Conservation (phyloP, 2,888 invertebrate genomes). For the Hyles lineata region DNA sequence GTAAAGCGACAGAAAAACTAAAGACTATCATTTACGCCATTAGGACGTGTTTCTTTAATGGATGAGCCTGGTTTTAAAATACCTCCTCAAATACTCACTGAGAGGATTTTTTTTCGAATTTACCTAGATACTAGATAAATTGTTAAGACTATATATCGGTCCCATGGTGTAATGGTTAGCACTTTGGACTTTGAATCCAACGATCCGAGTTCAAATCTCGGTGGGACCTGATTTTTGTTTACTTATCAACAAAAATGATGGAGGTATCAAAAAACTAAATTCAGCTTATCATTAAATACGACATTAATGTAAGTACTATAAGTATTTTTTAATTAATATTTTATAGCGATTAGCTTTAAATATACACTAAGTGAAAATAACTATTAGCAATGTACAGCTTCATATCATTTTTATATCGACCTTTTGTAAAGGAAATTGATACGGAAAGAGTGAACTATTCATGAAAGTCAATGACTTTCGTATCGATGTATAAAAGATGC, state of each 20-base stretch:
- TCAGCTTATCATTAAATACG: too few species aligned
- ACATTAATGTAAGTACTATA: too few species aligned
- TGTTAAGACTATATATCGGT: conserved; percentile 64
- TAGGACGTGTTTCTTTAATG: conserved; percentile 20
- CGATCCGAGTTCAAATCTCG: conserved; percentile 93
- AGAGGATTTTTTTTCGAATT: neutral
- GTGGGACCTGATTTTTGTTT: conserved; percentile 83
- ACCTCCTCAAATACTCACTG: neutral
- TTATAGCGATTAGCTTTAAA: too few species aligned
- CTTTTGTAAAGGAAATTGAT: conserved; percentile 1
- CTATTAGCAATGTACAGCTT: too few species aligned
- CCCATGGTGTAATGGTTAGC: conserved; percentile 92
- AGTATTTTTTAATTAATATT: too few species aligned
- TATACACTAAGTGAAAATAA: too few species aligned
- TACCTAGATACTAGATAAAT: neutral
- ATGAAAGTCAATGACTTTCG: neutral
- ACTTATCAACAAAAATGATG: neutral
- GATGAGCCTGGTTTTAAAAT: neutral
- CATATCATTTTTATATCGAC: neutral
- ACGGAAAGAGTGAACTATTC: neutral
- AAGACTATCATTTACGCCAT: conserved; percentile 11
- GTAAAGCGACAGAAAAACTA: conserved; percentile 14
- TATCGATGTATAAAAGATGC: conserved; percentile 11
- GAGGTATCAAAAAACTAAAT: neutral
- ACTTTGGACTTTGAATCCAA: conserved; percentile 93